Evolutionary conservation across 1,140 invertebrate genomes (phyloP), one percentile per base, ranked within the genome.

Genomic region (Drosophila aff.): DNA sequence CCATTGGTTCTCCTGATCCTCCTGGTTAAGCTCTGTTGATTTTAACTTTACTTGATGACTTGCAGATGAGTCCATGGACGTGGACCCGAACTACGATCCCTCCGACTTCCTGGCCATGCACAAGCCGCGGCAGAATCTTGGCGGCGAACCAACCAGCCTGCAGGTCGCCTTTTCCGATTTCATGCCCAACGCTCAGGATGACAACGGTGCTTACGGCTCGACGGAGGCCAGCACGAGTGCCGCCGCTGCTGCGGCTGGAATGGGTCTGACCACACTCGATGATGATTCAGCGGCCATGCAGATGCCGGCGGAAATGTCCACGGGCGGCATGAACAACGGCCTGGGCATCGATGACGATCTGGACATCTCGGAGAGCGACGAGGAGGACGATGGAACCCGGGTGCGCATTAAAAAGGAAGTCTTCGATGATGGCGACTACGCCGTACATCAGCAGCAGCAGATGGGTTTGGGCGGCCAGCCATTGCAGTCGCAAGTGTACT

Each of bases 81-180:
- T 97, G 10, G 96, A 97, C 94, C 96, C 96, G 10, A 96, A 96
- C 86, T 98, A 98, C 92, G 97, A 98, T 93, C 97, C 97, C 13
- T 97, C 97, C 2, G 97, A 97, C 90, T 97, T 97, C 80, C 91
- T 97, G 13, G 94, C 80, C 58, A 92, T 91, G 86, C 81, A 79
- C 61, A 92, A 86, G 62, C 81, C 82, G 11, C 66, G 83, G 0
- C 73, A 79, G 26, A 79, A 38, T 50, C 76, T 66, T 2, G 61
- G 62, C 9, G 61, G 62, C 9, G 82, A 91, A 28, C 53, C 43
- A 23, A 75, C 67, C 55, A 79, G 53, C 57, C 58, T 79, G 9
- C 63, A 65, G 26, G 63, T 66, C 13, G 84, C 77, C 43, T 91
- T 91, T 33, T 69, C 82, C 6, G 75, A 91, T 26, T 91, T 91